Conservation (phyloP, 2,113 vertebrate species). For the Coregonus clupeaformis region DNA sequence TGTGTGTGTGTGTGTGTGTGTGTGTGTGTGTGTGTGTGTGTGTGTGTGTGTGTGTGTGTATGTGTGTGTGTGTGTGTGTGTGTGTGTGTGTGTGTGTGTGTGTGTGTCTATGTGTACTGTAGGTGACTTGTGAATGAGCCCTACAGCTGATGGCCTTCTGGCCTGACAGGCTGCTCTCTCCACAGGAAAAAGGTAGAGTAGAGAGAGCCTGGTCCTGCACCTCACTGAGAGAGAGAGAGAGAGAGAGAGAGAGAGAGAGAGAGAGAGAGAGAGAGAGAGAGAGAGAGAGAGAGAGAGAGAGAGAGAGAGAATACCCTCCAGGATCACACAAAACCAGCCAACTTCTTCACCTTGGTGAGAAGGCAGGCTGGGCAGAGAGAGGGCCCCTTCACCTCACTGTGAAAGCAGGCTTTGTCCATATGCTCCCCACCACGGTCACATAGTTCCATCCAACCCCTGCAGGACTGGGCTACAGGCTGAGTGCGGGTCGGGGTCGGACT, state of each 20-base stretch:
- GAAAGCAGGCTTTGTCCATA: constrained; percentile 50
- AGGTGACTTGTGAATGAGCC: constrained; percentile 59
- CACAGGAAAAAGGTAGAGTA: constrained; percentile 29
- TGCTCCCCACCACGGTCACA: constrained; percentile 55
- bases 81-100: constrained; percentile 6
- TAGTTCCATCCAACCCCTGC: constrained; percentile 48
- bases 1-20: not conserved
- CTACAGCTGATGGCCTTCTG: constrained; percentile 60
- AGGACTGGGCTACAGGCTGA: constrained; percentile 36
- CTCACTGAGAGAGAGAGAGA: constrained; percentile 20
- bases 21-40: constrained; percentile 1
- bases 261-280: no score
- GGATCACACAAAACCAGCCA: not conserved
- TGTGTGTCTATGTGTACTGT: not conserved
- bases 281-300: no score
- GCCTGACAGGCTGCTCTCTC: constrained; percentile 62
- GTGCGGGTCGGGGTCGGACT: constrained; percentile 22
- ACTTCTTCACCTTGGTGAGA: not conserved
- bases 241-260: no score
- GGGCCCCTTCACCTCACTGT: no score
- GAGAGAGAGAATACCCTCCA: not conserved
- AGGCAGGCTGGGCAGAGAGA: no score
- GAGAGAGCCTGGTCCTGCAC: constrained; percentile 50
- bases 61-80: constrained; percentile 2
- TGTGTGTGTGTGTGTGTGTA: no score